These are phyloP conservation scores for Umimayanthus kanabou DNA, from an alignment of 92 coral and sea anemone species.

Conservation along the genomic window DNA sequence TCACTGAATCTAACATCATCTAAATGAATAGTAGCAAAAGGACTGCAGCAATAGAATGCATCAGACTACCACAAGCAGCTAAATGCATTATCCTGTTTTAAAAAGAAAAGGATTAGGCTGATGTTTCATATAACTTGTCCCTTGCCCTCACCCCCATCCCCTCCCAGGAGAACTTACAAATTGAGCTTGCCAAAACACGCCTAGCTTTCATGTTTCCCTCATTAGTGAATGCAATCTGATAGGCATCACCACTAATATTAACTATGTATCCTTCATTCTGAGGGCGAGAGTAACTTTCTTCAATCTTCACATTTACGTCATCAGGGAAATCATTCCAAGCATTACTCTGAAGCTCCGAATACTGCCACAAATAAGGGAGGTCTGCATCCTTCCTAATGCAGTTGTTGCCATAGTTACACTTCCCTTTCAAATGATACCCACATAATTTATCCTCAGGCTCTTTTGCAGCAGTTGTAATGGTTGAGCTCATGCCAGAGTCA, in stretches of 20 bases:
- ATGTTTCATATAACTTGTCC: neutral
- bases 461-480: neutral
- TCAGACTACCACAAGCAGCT: no score
- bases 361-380: slow-evolving; percentile 91
- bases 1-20: no score
- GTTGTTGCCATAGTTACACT: slow-evolving; percentile 74
- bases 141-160: no score
- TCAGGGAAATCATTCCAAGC: slow-evolving; percentile 66
- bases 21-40: no score
- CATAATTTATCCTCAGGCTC: slow-evolving; percentile 56
- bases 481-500: slow-evolving; percentile 24
- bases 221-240: neutral
- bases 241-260: slow-evolving; percentile 8
- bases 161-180: neutral
- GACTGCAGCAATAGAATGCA: no score
- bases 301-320: slow-evolving; percentile 1
- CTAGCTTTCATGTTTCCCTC: slow-evolving; percentile 7
- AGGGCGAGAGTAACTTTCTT: slow-evolving; percentile 63
- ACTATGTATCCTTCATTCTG: neutral
- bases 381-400: slow-evolving; percentile 50
- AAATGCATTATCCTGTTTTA: no score
- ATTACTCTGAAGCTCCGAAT: neutral
- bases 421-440: slow-evolving; percentile 50
- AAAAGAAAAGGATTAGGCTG: no score
- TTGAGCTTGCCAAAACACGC: neutral